phyloP scores from a whole-genome alignment of 2,113 vertebrate genomes.

The Ictidomys tridecemlineatus region DNA sequence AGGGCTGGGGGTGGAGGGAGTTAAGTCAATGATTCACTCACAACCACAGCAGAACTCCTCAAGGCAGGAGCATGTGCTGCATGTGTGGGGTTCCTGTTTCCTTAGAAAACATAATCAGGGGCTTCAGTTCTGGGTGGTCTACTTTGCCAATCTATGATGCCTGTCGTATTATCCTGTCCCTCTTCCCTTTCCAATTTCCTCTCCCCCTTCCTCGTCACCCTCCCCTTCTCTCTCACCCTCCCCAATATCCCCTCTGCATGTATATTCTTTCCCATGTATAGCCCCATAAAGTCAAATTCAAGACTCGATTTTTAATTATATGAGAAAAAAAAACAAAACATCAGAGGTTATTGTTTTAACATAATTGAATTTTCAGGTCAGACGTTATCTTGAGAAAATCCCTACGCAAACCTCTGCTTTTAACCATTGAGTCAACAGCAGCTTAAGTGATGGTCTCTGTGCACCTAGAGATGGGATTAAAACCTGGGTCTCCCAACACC shows the following conservation, averaged over 20 bases:
- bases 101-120: neutral
- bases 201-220: neutral
- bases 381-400: neutral
- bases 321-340: conserved; percentile 30
- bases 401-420: neutral
- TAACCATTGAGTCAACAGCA: neutral
- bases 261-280: neutral
- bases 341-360: neutral
- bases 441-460: neutral
- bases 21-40: neutral
- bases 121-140: neutral
- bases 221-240: neutral
- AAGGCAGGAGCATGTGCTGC: neutral
- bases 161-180: neutral
- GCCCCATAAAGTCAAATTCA: conserved; percentile 14
- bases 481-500: neutral
- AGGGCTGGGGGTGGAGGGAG: neutral
- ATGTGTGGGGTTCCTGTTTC: neutral
- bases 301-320: conserved; percentile 19
- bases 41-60: neutral
- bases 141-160: neutral
- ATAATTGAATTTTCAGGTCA: neutral
- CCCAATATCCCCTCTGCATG: neutral
- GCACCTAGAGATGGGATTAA: neutral
- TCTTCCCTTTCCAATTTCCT: conserved; percentile 34